These are phyloP conservation scores for Harpalus rubripes DNA, from an alignment of 2,888 invertebrate species.

Conservation along the genomic window DNA sequence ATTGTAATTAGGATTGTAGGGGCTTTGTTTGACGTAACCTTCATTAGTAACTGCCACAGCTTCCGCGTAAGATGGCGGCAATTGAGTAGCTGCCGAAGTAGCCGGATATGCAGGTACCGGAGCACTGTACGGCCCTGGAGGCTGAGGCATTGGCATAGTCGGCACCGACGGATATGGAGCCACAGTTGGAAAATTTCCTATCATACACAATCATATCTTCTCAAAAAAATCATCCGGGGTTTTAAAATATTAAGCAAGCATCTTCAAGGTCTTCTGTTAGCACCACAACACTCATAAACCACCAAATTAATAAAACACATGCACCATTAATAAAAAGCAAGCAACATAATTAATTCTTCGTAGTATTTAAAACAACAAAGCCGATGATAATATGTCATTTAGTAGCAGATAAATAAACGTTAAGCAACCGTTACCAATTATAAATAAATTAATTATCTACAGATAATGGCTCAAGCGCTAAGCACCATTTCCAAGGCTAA, in stretches of 20 bases:
- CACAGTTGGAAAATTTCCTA: slow-evolving; percentile 15
- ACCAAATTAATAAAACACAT: neutral
- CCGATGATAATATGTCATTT: too few relatives aligned
- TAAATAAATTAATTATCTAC: slow-evolving; percentile 17
- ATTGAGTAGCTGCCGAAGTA: slow-evolving; percentile 61
- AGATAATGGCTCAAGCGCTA: slow-evolving; percentile 1
- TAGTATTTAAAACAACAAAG: too few relatives aligned
- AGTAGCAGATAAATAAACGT: neutral
- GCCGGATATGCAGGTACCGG: slow-evolving; percentile 66
- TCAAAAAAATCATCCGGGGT: neutral
- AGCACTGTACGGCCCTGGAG: slow-evolving; percentile 36
- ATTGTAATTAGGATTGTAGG: slow-evolving; percentile 69
- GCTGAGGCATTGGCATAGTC: slow-evolving; percentile 48
- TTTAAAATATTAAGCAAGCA: neutral
- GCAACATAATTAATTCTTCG: too few relatives aligned
- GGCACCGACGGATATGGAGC: slow-evolving; percentile 55
- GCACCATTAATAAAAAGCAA: too few relatives aligned
- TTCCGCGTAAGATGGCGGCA: slow-evolving; percentile 69
- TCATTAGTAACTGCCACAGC: slow-evolving; percentile 68
- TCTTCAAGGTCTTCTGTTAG: neutral
- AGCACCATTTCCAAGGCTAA: neutral
- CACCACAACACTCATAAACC: neutral
- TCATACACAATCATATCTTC: neutral
- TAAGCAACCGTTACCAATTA: neutral
- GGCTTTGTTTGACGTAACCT: slow-evolving; percentile 68